Percentiles rank a stretch among this genome's conserved stretches.
phyloP scores from a whole-genome alignment of 2,888 invertebrate species.

The Helicoverpa assulta region DNA sequence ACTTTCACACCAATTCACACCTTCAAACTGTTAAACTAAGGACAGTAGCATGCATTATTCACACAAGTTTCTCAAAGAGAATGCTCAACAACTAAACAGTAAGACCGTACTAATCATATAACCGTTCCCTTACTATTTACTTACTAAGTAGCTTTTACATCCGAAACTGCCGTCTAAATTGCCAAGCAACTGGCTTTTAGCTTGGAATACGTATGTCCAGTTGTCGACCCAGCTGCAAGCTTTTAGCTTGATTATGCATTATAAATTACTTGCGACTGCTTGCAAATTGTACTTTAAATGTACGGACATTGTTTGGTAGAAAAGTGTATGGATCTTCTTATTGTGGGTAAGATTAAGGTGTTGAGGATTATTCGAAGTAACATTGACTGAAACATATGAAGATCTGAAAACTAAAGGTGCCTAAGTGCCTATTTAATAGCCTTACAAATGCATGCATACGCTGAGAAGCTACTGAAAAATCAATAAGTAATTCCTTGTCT shows the following conservation, averaged over 20 bases:
- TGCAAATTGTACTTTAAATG: slow-evolving; percentile 60
- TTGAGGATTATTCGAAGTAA: no score
- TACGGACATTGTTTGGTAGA: slow-evolving; percentile 40
- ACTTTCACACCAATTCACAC: slow-evolving; percentile 32
- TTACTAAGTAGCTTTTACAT: slow-evolving; percentile 53
- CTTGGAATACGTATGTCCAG: slow-evolving; percentile 65
- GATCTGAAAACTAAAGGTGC: no score
- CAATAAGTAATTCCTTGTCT: no score
- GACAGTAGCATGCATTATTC: slow-evolving; percentile 60
- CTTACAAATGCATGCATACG: no score
- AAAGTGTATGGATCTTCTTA: slow-evolving; percentile 6
- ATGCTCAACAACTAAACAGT: slow-evolving; percentile 52
- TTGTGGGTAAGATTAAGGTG: neutral
- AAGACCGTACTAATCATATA: slow-evolving; percentile 60
- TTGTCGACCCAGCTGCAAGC: slow-evolving; percentile 67
- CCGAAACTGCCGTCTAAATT: slow-evolving; percentile 58
- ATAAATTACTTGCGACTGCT: slow-evolving; percentile 61
- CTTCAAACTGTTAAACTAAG: slow-evolving; percentile 48
- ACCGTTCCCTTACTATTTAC: slow-evolving; percentile 18
- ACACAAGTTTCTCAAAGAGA: slow-evolving; percentile 58
- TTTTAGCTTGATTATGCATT: slow-evolving; percentile 76
- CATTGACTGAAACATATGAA: no score
- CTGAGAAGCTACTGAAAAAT: no score
- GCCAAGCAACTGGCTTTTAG: slow-evolving; percentile 61
- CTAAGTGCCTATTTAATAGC: no score